A percentile compares a stretch with the other conserved stretches of the same genome.
Evolutionary conservation across 1,140 invertebrate species (phyloP).

Genomic region (Papilio dardanus): DNA sequence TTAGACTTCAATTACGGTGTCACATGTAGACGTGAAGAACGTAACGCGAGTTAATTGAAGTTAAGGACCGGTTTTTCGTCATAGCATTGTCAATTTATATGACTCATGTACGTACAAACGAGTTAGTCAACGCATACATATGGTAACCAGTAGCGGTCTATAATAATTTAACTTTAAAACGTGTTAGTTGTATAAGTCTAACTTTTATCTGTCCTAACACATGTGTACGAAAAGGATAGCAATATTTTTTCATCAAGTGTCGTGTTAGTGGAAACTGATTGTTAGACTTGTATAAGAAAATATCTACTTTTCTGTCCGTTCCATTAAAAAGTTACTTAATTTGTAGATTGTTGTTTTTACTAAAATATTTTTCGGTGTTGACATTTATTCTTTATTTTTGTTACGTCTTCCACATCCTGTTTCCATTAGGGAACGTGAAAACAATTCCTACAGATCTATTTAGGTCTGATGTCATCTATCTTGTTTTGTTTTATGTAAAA

Average conservation of each 20-base stretch:
- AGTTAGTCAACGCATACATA: conserved; percentile 8
- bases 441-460: neutral
- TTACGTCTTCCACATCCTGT: neutral
- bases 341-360: no score
- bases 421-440: neutral
- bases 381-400: neutral
- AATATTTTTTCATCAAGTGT: neutral
- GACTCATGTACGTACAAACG: conserved; percentile 24
- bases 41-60: conserved; percentile 8
- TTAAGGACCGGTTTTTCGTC: conserved; percentile 32
- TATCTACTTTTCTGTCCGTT: no score
- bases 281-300: neutral
- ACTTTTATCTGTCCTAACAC: neutral
- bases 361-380: neutral
- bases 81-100: conserved; percentile 13
- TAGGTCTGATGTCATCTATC: neutral
- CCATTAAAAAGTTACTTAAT: no score
- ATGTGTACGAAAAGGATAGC: neutral
- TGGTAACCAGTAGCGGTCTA: neutral
- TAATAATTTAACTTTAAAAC: neutral
- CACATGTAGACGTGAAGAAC: neutral
- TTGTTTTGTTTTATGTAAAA: neutral
- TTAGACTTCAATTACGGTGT: neutral
- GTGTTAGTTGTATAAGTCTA: neutral
- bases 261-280: no score